phyloP scores from a whole-genome alignment of 2,797 vertebrate species.

The Onychomys arenicola region DNA sequence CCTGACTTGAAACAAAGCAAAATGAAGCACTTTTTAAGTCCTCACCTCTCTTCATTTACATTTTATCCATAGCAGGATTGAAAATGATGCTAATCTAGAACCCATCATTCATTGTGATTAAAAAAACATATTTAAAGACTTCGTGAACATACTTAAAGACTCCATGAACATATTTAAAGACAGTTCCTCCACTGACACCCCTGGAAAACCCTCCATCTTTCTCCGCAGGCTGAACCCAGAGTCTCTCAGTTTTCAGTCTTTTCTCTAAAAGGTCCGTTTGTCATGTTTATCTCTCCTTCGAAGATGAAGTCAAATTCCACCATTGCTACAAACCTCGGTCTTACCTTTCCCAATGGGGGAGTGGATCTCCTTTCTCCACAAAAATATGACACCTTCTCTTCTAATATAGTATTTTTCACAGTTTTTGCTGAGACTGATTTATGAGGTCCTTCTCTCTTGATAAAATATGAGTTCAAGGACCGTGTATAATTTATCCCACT shows the following conservation, averaged over 20 bases:
- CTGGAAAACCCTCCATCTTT: background rate
- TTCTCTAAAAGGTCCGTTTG: background rate
- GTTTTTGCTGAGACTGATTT: conserved; percentile 16
- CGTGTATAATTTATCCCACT: background rate
- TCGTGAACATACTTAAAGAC: background rate
- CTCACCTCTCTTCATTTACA: background rate
- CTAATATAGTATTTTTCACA: background rate
- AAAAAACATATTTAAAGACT: background rate
- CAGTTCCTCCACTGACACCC: background rate
- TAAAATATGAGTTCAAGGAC: background rate
- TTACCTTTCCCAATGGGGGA: background rate
- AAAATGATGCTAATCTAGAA: background rate
- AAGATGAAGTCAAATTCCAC: background rate
- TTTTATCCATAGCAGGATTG: background rate
- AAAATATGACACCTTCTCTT: background rate
- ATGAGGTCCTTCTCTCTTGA: background rate
- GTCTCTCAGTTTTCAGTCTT: background rate
- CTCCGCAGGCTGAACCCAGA: background rate
- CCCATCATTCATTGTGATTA: background rate
- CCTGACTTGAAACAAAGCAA: background rate
- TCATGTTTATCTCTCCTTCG: background rate
- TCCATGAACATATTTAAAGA: background rate
- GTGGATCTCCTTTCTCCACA: background rate
- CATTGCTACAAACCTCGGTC: background rate
- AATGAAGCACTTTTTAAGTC: background rate